phyloP scores from a whole-genome alignment of 2,888 invertebrate species.

The Tipula vernalis region DNA sequence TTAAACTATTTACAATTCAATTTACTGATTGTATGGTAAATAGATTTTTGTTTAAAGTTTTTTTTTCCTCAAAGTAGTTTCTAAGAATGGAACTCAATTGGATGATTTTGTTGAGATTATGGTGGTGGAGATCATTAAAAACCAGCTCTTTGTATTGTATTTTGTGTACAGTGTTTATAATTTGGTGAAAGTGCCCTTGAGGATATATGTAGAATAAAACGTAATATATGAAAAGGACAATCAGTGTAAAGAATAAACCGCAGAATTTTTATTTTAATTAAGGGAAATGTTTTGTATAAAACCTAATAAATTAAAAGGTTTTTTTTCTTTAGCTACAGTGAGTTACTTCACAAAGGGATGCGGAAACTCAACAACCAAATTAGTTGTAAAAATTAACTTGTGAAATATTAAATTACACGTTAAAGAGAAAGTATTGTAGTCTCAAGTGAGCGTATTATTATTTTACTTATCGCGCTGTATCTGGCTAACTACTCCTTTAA shows the following conservation, averaged over 20 bases:
- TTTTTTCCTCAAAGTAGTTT: background rate
- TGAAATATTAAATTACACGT: no score
- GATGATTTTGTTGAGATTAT: background rate
- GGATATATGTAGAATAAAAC: background rate
- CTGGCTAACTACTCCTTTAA: no score
- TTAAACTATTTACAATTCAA: background rate
- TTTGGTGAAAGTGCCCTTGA: background rate
- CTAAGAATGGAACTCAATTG: background rate
- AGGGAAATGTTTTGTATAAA: background rate
- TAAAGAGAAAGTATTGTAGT: no score
- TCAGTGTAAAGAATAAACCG: background rate
- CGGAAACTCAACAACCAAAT: no score
- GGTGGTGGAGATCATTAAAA: background rate
- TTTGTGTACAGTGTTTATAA: background rate
- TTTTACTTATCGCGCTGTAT: no score
- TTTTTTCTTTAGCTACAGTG: no score
- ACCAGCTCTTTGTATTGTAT: background rate
- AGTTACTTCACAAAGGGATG: no score
- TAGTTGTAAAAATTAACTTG: no score
- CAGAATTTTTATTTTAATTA: background rate
- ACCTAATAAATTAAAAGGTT: no score
- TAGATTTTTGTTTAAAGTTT: background rate
- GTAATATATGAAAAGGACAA: background rate
- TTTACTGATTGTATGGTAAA: background rate
- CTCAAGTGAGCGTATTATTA: no score